Base-by-base conservation (phyloP, 2,797 vertebrate species). In the Macropus fuliginosus region DNA sequence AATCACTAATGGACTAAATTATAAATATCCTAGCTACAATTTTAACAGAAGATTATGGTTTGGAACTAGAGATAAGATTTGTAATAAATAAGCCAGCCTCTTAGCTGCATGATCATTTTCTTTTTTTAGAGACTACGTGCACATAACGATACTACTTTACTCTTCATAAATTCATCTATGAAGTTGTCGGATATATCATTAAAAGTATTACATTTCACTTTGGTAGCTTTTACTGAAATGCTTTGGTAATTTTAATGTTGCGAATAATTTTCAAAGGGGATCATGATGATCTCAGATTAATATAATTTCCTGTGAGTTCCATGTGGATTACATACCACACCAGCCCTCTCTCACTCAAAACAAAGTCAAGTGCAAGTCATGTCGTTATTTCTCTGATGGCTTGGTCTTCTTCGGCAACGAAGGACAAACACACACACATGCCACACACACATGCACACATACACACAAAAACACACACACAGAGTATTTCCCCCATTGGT, bases 231-330 rank as follows among this genome's bases (percentile, higher is more conserved):
- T 95, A 95, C 62, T 28, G 10, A 29, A 95, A 40, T 62, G 96
- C 92, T 96, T 90, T 87, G 40, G 94, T 62, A 92, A 96, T 98
- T 81, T 94, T 93, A 94, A 93, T 0, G 0, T 91, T 62, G 46
- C 12, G 66, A 94, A 3, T 94, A 66, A 90, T 74, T 96, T 91
- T 93, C 81, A 90, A 94, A 92, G 97, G 94, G 66, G 91, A 93
- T 62, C 95, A 31, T 95, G 94, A 95, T 29, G 12, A 29, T 16
- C 91, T 91, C 57, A 90, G 46, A 93, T 57, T 81, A 24, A 66
- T 97, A 52, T 97, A 81, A 40, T 81, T 81, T 96, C 93, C 92
- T 96, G 56, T 92, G 94, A 21, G 1, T 93, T 96, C 91, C 91
- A 94, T 66, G 93, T 97, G 54, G 95, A 97, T 91, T 40, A 66